These are phyloP conservation scores for Macrosiphum euphorbiae DNA, from an alignment of 2,888 invertebrate species.

Conservation along the genomic window DNA sequence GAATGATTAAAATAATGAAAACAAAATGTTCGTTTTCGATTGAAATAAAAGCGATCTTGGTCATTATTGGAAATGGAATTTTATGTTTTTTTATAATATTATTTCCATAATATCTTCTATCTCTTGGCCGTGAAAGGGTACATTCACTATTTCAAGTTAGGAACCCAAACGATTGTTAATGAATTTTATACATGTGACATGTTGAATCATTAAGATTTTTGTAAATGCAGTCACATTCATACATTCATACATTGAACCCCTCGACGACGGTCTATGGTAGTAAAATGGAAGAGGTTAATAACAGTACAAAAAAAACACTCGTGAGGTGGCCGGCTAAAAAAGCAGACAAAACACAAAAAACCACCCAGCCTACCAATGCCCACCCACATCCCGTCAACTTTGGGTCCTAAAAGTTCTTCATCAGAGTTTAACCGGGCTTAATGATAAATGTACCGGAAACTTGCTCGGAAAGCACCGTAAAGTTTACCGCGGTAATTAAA, in stretches of 20 bases:
- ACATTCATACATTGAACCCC: neutral
- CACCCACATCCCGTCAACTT: slow-evolving; percentile 52
- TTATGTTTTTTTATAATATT: neutral
- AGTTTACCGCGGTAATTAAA: slow-evolving; percentile 63
- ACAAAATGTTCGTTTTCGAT: neutral
- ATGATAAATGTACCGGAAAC: slow-evolving; percentile 65
- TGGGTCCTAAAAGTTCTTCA: slow-evolving; percentile 62
- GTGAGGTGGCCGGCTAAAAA: slow-evolving; percentile 23
- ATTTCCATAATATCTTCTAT: neutral
- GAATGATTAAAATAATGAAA: neutral
- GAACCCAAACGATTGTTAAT: slow-evolving; percentile 8
- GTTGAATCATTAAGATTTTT: slow-evolving; percentile 55
- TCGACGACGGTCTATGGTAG: neutral
- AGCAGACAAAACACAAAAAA: slow-evolving; percentile 56
- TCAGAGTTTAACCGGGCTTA: slow-evolving; percentile 64
- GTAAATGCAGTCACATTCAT: slow-evolving; percentile 32
- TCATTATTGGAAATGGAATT: neutral
- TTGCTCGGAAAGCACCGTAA: slow-evolving; percentile 61
- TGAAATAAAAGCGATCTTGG: neutral
- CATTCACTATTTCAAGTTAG: neutral
- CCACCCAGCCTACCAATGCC: neutral
- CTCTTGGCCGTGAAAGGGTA: neutral
- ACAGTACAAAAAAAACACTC: slow-evolving; percentile 40
- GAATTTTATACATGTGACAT: slow-evolving; percentile 37
- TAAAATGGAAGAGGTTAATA: slow-evolving; percentile 42